Conservation (phyloP, 2,113 vertebrate genomes). For the Labeo rohita region DNA sequence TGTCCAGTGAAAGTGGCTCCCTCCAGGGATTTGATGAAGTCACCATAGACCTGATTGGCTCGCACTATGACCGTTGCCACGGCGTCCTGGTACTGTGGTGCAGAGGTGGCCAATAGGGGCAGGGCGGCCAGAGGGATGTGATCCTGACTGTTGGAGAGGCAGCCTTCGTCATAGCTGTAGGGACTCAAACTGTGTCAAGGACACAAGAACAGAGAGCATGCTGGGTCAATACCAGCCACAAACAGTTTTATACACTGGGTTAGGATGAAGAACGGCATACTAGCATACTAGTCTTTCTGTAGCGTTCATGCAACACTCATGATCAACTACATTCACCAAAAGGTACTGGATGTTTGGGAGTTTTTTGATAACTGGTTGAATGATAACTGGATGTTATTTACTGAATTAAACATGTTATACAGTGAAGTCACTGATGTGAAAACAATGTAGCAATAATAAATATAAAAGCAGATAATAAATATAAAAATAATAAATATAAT, state of each 20-base stretch:
- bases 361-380: too few relatives aligned
- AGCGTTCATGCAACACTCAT: not conserved
- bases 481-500: too few relatives aligned
- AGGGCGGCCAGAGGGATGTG: slow-evolving; percentile 95
- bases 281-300: not conserved
- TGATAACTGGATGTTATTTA: not conserved
- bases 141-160: slow-evolving; percentile 96
- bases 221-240: not conserved
- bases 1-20: slow-evolving; percentile 89
- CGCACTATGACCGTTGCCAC: slow-evolving; percentile 90
- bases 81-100: slow-evolving; percentile 94
- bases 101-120: slow-evolving; percentile 92
- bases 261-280: not conserved
- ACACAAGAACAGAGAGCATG: slow-evolving; percentile 39
- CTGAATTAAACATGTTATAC: too few relatives aligned
- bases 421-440: too few relatives aligned
- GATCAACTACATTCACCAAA: not conserved
- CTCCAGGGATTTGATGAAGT: slow-evolving; percentile 91
- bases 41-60: slow-evolving; percentile 91
- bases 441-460: too few relatives aligned
- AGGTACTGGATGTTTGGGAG: not conserved
- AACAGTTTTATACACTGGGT: not conserved
- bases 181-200: slow-evolving; percentile 86
- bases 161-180: slow-evolving; percentile 92
- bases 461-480: too few relatives aligned